Base-by-base conservation (phyloP, 2,888 invertebrate species). In the Hydropsyche betteni region DNA sequence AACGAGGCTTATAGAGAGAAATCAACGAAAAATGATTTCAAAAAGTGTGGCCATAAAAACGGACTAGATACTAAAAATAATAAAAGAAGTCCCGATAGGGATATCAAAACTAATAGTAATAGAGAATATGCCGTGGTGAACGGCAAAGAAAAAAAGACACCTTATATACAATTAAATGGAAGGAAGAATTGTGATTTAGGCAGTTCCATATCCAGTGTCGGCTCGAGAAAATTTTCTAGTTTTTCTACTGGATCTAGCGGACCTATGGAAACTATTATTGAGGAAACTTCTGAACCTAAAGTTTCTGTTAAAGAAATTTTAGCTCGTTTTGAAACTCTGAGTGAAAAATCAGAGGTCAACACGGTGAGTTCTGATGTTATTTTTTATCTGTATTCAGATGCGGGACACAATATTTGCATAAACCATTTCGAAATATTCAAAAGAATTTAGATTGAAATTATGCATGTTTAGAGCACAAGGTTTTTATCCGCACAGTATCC, bases 261-360 rank as follows among this genome's bases (percentile, higher is more conserved):
- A 80, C 90, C 90, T 83, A 94, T 94, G 94, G 94, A 93, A 84
- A 94, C 94, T 70, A 94, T 94, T 79, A 89, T 92, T 76, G 94
- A 94, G 84, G 94, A 94, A 82, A 89, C 90, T 51, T 87, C 86
- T 68, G 94, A 94, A 83, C 91, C 91, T n/a, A 94, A 94, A 86
- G 90, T 94, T 81, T 94, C 94, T 79, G 94, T 94, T 79, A 92
- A 92, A 83, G 94, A 93, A 83, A 94, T 94, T 80, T 87, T 94
- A 81, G 93, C 93, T 74, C 88, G 94, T 80, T 94, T 94, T 85
- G 94, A 94, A 85, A 91, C 91, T 82, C 87, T 92, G 80, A 89
- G 84, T 77, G 86, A 87, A 81, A 88, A 87, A 81, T 84, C 84
- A 80, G 86, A 87, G 79, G 77, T 80, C 38, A 55, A 10, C 64